Base-by-base conservation (phyloP, 2,797 vertebrate genomes). In the Phyllotis vaccarum region DNA sequence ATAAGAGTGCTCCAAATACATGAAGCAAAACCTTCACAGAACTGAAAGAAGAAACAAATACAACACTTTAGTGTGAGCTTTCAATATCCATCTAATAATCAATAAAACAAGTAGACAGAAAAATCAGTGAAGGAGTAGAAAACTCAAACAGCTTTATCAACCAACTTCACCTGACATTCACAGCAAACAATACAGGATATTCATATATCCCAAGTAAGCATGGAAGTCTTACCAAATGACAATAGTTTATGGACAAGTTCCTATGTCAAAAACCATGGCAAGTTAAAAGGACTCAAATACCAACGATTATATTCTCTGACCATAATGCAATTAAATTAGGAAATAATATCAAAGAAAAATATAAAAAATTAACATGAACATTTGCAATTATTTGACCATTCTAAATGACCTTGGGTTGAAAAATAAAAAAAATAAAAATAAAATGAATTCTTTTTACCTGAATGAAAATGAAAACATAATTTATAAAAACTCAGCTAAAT, bases 401-500 rank as follows among this genome's bases (percentile, higher is more conserved):
- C 34, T 87, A 94, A 92, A 83, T 90, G 68, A 82, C 43, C 13
- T 37, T 93, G 49, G 21, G 76, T 93, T 22, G 83, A 81, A 89
- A 60, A 76, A 91, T 80, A 96, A 46, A 40, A 96, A 88, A 49
- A 56, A 9, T 82, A 19, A 66, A 94, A 64, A n/a, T 54, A 40
- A n/a, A n/a, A n/a, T n/a, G n/a, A n/a, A n/a, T n/a, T n/a, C n/a
- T 31, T 70, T 90, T 93, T 37, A 81, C 8, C 5, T 76, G 22
- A 70, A 83, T 89, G n/a, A 81, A 95, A 91, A 82, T 86, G 34
- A 91, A 96, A 93, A 87, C 21, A 66, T 86, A 68, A n/a, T 49
- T 49, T 49, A 58, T 13, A 43, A 72, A 86, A 86, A 92, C 43
- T 31, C 34, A 83, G 78, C 58, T 95, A 37, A 90, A 46, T 89